Percentiles rank a stretch among this genome's conserved stretches.
Evolutionary conservation across 2,113 vertebrate genomes (phyloP).

Genomic region (Hiodon tergisus): DNA sequence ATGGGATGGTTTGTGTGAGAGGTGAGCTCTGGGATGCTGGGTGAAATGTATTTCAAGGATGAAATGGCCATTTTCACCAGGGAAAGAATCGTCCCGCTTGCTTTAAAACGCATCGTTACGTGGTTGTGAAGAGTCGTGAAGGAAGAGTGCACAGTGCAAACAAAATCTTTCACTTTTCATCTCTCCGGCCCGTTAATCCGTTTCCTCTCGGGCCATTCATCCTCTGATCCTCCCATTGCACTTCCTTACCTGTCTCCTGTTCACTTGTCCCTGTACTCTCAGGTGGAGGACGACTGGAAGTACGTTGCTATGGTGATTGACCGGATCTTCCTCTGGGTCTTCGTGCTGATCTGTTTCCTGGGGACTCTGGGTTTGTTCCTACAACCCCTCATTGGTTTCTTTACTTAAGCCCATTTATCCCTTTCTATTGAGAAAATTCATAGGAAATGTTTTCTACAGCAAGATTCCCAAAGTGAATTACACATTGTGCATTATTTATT

Average conservation of each 20-base stretch:
- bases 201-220: background rate
- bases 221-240: background rate
- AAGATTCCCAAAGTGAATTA: background rate
- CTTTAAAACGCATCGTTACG: background rate
- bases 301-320: slow-evolving; percentile 92
- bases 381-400: slow-evolving; percentile 69
- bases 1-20: background rate
- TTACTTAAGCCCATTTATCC: slow-evolving; percentile 35
- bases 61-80: background rate
- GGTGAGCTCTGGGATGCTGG: background rate
- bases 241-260: background rate
- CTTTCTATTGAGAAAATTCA: background rate
- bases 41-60: background rate
- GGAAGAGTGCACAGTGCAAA: too few relatives aligned
- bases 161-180: background rate
- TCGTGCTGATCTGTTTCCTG: slow-evolving; percentile 80
- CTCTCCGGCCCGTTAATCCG: background rate
- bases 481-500: background rate
- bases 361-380: slow-evolving; percentile 83
- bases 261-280: slow-evolving; percentile 14
- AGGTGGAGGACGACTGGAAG: slow-evolving; percentile 93
- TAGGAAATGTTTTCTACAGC: background rate
- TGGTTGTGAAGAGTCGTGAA: background rate
- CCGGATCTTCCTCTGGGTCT: slow-evolving; percentile 91
- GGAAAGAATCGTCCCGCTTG: background rate